These are phyloP conservation scores for Rana temporaria DNA, from an alignment of 2,113 vertebrate genomes.

Conservation along the genomic window DNA sequence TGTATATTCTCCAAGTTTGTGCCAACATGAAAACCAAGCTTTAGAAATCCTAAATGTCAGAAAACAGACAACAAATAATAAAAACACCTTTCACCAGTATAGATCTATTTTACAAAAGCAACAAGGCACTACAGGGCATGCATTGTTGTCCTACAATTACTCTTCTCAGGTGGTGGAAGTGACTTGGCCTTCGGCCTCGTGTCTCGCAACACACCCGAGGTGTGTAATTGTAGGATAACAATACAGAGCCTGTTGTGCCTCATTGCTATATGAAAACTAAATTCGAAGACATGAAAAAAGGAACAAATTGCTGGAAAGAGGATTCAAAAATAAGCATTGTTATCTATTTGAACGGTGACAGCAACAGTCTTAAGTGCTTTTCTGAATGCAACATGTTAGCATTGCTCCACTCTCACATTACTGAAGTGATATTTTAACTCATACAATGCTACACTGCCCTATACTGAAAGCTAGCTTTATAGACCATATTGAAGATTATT, in stretches of 20 bases:
- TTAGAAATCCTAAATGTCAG: constrained; percentile 58
- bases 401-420: constrained; percentile 50
- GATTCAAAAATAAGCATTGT: constrained; percentile 58
- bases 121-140: constrained; percentile 56
- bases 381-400: constrained; percentile 52
- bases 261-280: constrained; percentile 58
- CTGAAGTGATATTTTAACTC: constrained; percentile 40
- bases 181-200: constrained; percentile 57
- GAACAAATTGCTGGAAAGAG: constrained; percentile 57
- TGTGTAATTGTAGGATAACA: constrained; percentile 57
- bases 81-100: constrained; percentile 56
- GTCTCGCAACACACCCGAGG: constrained; percentile 58
- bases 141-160: constrained; percentile 58
- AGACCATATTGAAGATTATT: neutral
- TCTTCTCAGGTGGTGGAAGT: constrained; percentile 58
- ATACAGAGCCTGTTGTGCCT: constrained; percentile 56
- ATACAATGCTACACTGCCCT: neutral
- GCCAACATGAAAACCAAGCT: constrained; percentile 58
- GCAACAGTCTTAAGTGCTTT: constrained; percentile 54
- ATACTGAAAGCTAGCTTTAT: constrained; percentile 1
- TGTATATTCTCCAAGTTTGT: constrained; percentile 55
- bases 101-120: constrained; percentile 59
- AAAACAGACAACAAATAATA: constrained; percentile 58
- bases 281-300: constrained; percentile 55
- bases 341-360: constrained; percentile 54